Evolutionary conservation across 2,888 invertebrate genomes (phyloP), one percentile per base, ranked within the genome.

Genomic region (Eupithecia dodoneata): DNA sequence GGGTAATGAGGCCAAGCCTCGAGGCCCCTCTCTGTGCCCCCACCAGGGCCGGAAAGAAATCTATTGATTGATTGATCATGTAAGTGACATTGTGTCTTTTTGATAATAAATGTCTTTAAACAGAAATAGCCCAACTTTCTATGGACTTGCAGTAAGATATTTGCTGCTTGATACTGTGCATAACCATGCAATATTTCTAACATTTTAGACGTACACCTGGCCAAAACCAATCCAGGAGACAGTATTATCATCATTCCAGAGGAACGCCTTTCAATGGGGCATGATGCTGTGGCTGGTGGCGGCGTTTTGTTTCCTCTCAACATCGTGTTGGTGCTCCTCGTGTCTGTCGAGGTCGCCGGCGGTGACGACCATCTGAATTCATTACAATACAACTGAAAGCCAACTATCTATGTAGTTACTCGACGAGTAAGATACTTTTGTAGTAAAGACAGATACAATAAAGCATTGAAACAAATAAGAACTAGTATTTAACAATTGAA

Each of bases 281-380:
- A 94, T 95, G 7, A 96, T 97, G 71, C 97, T 97, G 90, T 96
- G 96, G 79, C 91, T 97, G 18, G 95, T 97, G 0, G 96, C 97
- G 0, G 95, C 91, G 0, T 85, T 97, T 72, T 96, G 96, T 80
- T 87, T 97, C 4, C 76, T 96, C 3, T 96, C 7, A 97, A 97
- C 84, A 86, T 96, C 0, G 88, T 97, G 42, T 98, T 96, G 85
- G 89, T 97, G 0, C 76, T 96, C 4, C 97, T 97, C 84, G 96
- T 97, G 73, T 96, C 96, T 13, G 96, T 96, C 2, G 95, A 96
- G 55, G 92, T 96, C 49, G 71, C n/a, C 30, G 30, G 75, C 9
- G 66, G 80, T 72, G 85, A 87, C 86, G 69, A 69, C 15, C 63
- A 12, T 30, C 63, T 59, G 18, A 18, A 30, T 63, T 30, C 30